Base-by-base conservation (phyloP, 2,888 invertebrate species). In the Volucella inanis region DNA sequence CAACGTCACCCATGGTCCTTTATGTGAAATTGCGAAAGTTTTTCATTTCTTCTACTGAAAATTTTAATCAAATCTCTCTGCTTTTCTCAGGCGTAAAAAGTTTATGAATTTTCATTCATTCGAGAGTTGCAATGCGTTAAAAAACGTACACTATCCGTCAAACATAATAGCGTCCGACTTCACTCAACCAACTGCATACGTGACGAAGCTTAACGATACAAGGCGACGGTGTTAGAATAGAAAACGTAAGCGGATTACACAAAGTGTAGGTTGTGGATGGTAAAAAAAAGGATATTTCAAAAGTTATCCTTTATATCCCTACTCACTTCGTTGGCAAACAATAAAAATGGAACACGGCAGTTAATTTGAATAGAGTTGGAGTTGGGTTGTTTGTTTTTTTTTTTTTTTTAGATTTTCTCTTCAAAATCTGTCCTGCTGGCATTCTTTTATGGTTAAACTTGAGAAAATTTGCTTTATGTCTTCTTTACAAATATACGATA, bases 21-120 rank as follows among this genome's bases (percentile, higher is more conserved):
- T 14, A 61, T 62, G 67, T 62, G 68, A 43, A 68, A 50, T 67
- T 50, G 39, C 8, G 31, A 65, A 65, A 80, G 39, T 57, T 72
- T 49, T 72, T 50, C 61, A 62, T 31, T 59, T 64, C 54, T 12
- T 61, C 31, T 45, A 62, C 68, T 55, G 47, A 80, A 68, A 68
- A 64, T 57, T 80, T 68, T 80, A 64, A 75, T 57, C 41, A 68
- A 80, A 75, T 62, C 57, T 80, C 31, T 12, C 2, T 1, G 31
- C 31, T 31, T 31, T 22, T 31, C 31, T 31, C 6, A 31, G 6
- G 31, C 31, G 31, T 6, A 31, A 31, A 67, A 62, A 80, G 67
- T 74, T 80, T 80, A 68, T 80, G 55, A 57, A 80, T 41, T 75
- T 74, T 38, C 47, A 75, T 72, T 72, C 72, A 72, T 79, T 59